Evolutionary conservation across 2,113 vertebrate genomes (phyloP).

Genomic region (Eira barbara): DNA sequence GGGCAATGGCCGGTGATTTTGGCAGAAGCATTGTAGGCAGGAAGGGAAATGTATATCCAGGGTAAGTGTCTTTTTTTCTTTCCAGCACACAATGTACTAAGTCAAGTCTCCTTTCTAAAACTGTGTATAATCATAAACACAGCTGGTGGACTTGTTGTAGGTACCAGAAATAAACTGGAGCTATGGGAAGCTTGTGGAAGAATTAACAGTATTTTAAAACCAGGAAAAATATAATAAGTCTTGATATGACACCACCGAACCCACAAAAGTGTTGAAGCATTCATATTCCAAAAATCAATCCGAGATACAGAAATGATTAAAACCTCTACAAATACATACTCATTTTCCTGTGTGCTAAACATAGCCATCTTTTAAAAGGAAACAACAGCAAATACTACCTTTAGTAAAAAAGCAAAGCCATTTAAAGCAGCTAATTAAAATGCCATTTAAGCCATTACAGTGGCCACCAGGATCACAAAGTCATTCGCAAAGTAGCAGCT

Average conservation of each 20-base stretch:
- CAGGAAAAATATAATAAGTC: conserved; percentile 4
- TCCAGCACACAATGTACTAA: background rate
- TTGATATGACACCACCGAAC: background rate
- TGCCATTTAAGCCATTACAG: conserved; percentile 37
- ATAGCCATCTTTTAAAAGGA: conserved; percentile 10
- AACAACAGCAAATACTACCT: background rate
- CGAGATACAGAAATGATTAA: conserved; percentile 17
- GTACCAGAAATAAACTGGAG: conserved; percentile 14
- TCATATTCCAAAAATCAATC: conserved; percentile 31
- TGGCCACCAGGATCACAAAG: conserved; percentile 46
- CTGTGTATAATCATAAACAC: background rate
- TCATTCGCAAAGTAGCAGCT: background rate
- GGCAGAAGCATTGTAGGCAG: background rate
- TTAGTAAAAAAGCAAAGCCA: conserved; percentile 21
- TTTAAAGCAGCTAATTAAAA: conserved; percentile 63
- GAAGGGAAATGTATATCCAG: background rate
- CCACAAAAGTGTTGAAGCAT: background rate
- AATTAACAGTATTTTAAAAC: conserved; percentile 32
- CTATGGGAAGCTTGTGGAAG: conserved; percentile 32
- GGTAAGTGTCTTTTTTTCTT: background rate
- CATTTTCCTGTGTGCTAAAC: background rate
- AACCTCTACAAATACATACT: background rate
- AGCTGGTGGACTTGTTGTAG: background rate
- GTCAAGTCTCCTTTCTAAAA: conserved; percentile 36
- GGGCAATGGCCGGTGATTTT: background rate